phyloP scores from a whole-genome alignment of 1,140 invertebrate genomes.

The Whitmania pigra region DNA sequence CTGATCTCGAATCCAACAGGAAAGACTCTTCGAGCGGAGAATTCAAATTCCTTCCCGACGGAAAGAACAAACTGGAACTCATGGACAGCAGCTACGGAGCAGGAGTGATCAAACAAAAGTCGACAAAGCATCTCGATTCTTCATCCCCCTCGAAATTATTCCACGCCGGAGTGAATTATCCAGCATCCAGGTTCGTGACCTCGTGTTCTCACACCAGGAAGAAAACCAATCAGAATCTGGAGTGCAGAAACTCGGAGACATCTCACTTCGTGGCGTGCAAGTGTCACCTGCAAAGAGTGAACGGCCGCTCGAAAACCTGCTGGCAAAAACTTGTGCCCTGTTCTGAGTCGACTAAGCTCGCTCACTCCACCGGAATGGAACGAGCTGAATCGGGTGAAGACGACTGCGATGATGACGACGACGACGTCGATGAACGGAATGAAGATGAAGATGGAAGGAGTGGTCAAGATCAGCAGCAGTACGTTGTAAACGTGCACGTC shows the following conservation, averaged over 20 bases:
- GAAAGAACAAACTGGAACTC: constrained; percentile 5
- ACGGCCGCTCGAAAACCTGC: no score
- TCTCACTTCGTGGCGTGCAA: background rate
- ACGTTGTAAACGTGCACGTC: constrained; percentile 57
- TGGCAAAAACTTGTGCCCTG: no score
- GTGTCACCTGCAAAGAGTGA: background rate
- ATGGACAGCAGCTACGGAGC: background rate
- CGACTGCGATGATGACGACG: background rate
- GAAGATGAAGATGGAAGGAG: background rate
- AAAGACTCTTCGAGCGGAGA: background rate
- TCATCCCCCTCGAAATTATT: background rate
- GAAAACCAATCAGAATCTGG: background rate
- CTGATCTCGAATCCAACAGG: background rate
- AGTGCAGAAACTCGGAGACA: background rate
- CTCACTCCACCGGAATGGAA: no score
- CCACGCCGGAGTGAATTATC: background rate
- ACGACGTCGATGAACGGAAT: background rate
- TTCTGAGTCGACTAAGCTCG: no score
- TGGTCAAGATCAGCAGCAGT: constrained; percentile 33
- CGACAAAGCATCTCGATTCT: background rate
- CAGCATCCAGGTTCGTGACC: background rate
- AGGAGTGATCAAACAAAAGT: background rate
- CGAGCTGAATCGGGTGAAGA: no score
- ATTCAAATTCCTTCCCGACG: constrained; percentile 6
- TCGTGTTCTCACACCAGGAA: background rate